Evolutionary conservation across 1,140 invertebrate genomes (phyloP).

Genomic region (Dolichoris vasculosae): DNA sequence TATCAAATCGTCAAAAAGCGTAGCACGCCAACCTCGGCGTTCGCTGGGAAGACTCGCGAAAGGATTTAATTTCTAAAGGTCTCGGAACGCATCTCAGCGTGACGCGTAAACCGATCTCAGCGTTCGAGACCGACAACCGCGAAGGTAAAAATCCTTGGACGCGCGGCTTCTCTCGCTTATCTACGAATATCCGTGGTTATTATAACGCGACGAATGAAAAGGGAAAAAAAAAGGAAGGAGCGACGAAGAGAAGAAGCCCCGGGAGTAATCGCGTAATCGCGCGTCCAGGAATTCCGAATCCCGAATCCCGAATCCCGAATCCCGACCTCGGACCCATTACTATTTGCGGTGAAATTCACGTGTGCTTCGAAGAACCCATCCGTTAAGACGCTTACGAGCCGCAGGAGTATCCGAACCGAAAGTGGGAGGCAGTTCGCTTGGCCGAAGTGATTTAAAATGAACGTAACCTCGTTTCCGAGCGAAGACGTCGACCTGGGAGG

Average conservation of each 20-base stretch:
- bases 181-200: not conserved
- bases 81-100: not conserved
- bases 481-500: not conserved
- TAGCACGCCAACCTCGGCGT: not conserved
- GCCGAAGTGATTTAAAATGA: slow-evolving; percentile 7
- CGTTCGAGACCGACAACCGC: not conserved
- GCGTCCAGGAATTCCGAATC: not conserved
- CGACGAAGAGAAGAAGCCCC: not conserved
- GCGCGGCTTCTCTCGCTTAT: too few relatives aligned
- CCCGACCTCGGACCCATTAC: not conserved
- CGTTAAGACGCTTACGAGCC: not conserved
- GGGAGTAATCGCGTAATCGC: too few relatives aligned
- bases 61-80: not conserved
- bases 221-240: not conserved
- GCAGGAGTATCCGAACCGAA: not conserved
- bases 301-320: not conserved
- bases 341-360: not conserved
- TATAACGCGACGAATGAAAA: not conserved
- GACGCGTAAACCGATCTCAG: too few relatives aligned
- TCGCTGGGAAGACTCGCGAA: not conserved
- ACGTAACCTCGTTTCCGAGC: slow-evolving; percentile 4
- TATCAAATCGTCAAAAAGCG: not conserved
- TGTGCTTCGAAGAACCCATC: not conserved
- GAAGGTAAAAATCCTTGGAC: not conserved
- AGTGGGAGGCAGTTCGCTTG: not conserved